Conservation (phyloP, 2,113 vertebrate genomes). For the Fulica atra region DNA sequence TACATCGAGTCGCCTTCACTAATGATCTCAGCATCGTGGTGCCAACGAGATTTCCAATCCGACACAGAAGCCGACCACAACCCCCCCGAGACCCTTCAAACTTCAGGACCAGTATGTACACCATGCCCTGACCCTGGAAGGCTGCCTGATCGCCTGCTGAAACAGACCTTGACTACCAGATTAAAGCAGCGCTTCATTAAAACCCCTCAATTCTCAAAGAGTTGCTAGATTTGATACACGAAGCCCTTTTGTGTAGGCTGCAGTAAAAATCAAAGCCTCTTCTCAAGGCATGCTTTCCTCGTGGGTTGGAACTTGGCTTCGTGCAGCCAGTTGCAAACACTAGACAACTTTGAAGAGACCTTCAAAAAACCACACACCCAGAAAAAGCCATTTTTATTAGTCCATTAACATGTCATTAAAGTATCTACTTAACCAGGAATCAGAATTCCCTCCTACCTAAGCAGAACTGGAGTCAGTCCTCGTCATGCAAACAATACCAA, state of each 20-base stretch:
- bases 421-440: constrained; percentile 34
- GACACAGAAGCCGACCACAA: not conserved
- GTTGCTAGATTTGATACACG: not conserved
- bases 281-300: constrained; percentile 56
- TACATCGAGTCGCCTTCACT: not conserved
- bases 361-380: constrained; percentile 66
- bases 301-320: constrained; percentile 63
- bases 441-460: constrained; percentile 52
- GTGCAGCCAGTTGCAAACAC: constrained; percentile 42
- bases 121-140: not conserved
- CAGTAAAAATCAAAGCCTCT: constrained; percentile 65
- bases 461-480: constrained; percentile 4
- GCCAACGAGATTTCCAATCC: not conserved
- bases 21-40: not conserved
- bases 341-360: constrained; percentile 66
- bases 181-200: constrained; percentile 36
- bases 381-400: constrained; percentile 68
- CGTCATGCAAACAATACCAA: not conserved
- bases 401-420: constrained; percentile 61
- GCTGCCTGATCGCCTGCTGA: not conserved
- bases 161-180: not conserved
- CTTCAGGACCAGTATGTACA: not conserved
- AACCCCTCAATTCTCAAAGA: not conserved
- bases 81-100: not conserved
- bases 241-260: constrained; percentile 65